Evolutionary conservation across 2,113 vertebrate species (phyloP), one percentile per base, ranked within the genome.

Genomic region (Pterocles gutturalis): DNA sequence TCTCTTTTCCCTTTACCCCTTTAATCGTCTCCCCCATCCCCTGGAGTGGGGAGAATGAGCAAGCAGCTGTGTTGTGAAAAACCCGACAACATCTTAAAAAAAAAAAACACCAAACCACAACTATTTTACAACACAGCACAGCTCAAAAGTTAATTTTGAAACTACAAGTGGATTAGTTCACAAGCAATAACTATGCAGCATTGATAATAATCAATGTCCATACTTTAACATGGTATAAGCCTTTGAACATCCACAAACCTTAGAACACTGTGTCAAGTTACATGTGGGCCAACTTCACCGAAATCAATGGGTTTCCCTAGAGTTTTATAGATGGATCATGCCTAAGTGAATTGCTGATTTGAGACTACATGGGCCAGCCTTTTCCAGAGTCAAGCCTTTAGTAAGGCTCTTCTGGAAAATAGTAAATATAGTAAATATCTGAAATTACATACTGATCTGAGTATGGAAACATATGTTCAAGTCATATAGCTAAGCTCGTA

Each of bases 281-380:
- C 51, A 58, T 0, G 0, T 9, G 11, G 45, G 36, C 4, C 19
- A 46, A 7, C 21, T 45, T 45, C 43, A 58, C 13, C 67, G 34
- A 62, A 77, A 65, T 65, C 14, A 46, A 7, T 17, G 11, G 1
- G 9, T 45, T 51, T 78, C 58, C 26, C 48, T 31, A 5, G 0
- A 58, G 29, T 28, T 86, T 66, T 49, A 49, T 2, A 34, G 18
- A 29, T 2, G 36, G 14, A 51, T 54, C 6, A 49, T 66, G 46
- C 6, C 12, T n/a, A 53, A 71, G 29, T 19, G 26, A 92, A 21
- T 8, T 49, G 5, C 24, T 53, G n/a, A 41, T 84, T 58, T 72
- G 49, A 87, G 49, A 36, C 19, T 36, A 38, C 8, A 69, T 3
- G 13, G 15, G 14, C 9, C 29, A 92, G 58, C 15, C 18, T 64